Conservation (phyloP, 2,113 vertebrate genomes). For the Ibidorhyncha struthersii region DNA sequence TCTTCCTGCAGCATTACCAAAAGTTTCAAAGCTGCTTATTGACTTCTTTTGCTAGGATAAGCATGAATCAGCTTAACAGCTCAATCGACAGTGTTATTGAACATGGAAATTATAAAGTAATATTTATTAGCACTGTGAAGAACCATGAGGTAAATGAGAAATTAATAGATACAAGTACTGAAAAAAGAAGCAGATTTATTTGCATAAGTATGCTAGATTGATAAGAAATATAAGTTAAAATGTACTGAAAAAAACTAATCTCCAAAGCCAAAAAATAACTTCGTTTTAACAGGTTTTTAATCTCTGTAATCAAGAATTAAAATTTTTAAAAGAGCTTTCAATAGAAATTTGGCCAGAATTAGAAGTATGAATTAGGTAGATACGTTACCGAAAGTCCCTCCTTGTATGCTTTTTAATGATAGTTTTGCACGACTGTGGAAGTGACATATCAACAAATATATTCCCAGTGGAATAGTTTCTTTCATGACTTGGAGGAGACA, state of each 20-base stretch:
- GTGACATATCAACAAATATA: not conserved
- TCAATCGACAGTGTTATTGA: conserved; percentile 47
- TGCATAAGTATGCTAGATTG: not conserved
- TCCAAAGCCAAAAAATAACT: not conserved
- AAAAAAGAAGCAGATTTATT: not conserved
- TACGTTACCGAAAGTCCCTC: not conserved
- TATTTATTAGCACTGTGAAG: not conserved
- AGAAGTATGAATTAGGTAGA: not conserved
- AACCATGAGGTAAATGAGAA: conserved; percentile 27
- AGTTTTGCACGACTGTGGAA: not conserved
- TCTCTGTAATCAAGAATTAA: not conserved
- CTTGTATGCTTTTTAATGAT: not conserved
- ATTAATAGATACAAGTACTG: not conserved
- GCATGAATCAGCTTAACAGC: conserved; percentile 56
- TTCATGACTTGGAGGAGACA: not conserved
- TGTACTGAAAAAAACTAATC: not conserved
- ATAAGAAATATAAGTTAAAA: not conserved
- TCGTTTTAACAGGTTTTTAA: not conserved
- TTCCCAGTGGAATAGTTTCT: not conserved
- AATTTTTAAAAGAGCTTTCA: not conserved
- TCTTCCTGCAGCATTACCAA: conserved; percentile 36
- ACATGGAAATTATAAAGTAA: conserved; percentile 19
- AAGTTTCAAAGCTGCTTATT: conserved; percentile 57
- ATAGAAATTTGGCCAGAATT: not conserved
- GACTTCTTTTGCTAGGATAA: conserved; percentile 32